Base-by-base conservation (phyloP, 64 coral and sea anemone genomes). In the Stichodactyla helianthus region DNA sequence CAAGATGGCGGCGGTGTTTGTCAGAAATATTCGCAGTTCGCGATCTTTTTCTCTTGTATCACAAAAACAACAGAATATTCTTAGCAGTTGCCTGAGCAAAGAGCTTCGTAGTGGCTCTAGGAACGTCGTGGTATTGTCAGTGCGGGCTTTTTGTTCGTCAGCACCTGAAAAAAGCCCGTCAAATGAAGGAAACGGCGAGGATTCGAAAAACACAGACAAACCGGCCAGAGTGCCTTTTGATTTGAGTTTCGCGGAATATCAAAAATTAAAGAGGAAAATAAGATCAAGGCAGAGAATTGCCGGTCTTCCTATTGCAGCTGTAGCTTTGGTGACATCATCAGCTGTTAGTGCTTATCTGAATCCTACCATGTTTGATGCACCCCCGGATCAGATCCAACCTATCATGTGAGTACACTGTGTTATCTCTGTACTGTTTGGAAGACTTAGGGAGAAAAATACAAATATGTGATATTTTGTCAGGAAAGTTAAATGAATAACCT, bases 351-450 rank as follows among this genome's bases (percentile, higher is more conserved):
- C 93, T 23, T 95, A 95, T 70, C 79, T 99, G 82, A 95, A 95
- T 77, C 97, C 97, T 16, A 92, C 93, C 54, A 95, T 99, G 88
- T 99, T 99, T 86, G 97, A 99, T 86, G 97, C 97, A 12, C 77
- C 97, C 9, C 97, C 97, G 4, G 97, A 99, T 31, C 97, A 99
- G 83, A 95, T 99, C 15, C 90, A 99, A 79, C 97, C 97, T 20
- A 99, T 99, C 62, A 87, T 99, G 97, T 99, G 88, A 87, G 95
- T 94, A 7, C 8, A 9, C 65, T 35, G 31, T 35, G 31, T 35
- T 44, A 3, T 44, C 35, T 44, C 35, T 44, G 35, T 44, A 44
- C 35, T 44, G 35, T 44, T 44, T 44, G 35, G 35, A 44, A 44
- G 35, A 44, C 4, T 44, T 44, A 2, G 35, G 35, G 35, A 44